Conservation (phyloP, 1,140 invertebrate genomes). For the Whitmania pigra region DNA sequence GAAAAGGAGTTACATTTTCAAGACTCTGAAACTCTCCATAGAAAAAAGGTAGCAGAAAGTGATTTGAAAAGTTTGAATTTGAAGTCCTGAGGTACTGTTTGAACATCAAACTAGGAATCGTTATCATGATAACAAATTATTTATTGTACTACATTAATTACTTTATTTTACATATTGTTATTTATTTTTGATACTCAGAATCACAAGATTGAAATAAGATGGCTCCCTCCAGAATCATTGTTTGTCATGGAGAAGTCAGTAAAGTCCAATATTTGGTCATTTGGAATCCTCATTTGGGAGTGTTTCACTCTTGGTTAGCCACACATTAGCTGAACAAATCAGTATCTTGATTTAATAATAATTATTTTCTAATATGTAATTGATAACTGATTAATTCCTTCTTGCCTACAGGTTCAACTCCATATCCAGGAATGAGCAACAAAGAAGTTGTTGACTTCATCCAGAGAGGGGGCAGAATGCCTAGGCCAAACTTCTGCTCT, state of each 20-base stretch:
- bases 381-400: no score
- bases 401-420: slow-evolving; percentile 13
- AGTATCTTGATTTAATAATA: neutral
- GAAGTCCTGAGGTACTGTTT: no score
- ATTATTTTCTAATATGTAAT: neutral
- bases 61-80: no score
- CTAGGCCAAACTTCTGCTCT: slow-evolving; percentile 16
- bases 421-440: slow-evolving; percentile 20
- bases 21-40: neutral
- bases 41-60: no score
- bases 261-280: slow-evolving; percentile 78
- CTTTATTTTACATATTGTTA: neutral
- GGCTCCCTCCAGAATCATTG: slow-evolving; percentile 79
- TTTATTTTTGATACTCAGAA: neutral
- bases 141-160: neutral
- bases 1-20: slow-evolving; percentile 35
- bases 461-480: slow-evolving; percentile 23
- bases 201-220: slow-evolving; percentile 53
- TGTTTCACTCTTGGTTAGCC: slow-evolving; percentile 45
- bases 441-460: slow-evolving; percentile 20
- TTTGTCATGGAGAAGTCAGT: slow-evolving; percentile 69
- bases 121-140: neutral
- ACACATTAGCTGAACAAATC: neutral
- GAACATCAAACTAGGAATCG: no score
- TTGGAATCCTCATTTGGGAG: slow-evolving; percentile 75